These are phyloP conservation scores for Cylloceria caligata DNA, from an alignment of 2,888 invertebrate species.

Conservation along the genomic window DNA sequence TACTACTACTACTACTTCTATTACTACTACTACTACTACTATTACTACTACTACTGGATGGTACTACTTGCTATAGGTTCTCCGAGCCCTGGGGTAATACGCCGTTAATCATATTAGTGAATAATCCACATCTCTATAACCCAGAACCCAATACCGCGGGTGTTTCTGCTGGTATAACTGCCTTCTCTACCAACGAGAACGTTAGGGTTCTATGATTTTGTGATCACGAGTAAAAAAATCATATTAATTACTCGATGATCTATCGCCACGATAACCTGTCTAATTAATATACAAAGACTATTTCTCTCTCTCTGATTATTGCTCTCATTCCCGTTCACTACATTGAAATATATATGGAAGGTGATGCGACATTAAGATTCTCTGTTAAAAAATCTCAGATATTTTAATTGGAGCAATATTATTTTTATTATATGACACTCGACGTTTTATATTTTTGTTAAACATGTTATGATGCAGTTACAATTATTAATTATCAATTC, in stretches of 20 bases:
- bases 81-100: constrained; percentile 78
- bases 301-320: not conserved
- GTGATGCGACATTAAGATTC: too few relatives aligned
- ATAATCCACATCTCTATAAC: constrained; percentile 84
- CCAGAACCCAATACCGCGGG: constrained; percentile 70
- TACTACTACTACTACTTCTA: constrained; percentile 36
- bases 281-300: not conserved
- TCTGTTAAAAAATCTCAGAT: too few relatives aligned
- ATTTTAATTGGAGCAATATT: not conserved
- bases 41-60: constrained; percentile 50
- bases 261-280: constrained; percentile 49
- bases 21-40: constrained; percentile 33
- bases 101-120: constrained; percentile 85
- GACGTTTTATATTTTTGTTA: too few relatives aligned
- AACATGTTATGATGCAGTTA: too few relatives aligned
- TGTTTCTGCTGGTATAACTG: constrained; percentile 49
- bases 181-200: constrained; percentile 13
- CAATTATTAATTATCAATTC: too few relatives aligned
- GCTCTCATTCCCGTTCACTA: too few relatives aligned
- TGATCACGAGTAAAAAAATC: constrained; percentile 77
- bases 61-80: constrained; percentile 57
- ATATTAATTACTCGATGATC: constrained; percentile 68
- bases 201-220: constrained; percentile 76
- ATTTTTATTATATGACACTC: too few relatives aligned
- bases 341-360: not conserved